Evolutionary conservation across 2,113 vertebrate genomes (phyloP).

Genomic region (Rhea pennata): DNA sequence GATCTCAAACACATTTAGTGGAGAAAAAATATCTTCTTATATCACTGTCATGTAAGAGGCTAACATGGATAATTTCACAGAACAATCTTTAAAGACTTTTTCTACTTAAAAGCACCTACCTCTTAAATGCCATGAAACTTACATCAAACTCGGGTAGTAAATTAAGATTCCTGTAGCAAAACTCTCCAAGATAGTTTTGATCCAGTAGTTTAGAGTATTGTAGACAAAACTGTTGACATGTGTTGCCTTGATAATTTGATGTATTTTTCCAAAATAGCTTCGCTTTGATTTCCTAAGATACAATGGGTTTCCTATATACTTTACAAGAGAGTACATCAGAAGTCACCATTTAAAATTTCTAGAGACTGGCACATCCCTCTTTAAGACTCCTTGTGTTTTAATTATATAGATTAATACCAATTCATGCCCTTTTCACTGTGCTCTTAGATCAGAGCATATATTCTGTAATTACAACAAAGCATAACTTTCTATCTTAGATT

Average conservation of each 20-base stretch:
- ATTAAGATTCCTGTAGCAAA: neutral
- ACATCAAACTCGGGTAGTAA: neutral
- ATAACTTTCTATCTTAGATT: neutral
- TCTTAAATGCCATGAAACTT: neutral
- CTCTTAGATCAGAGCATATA: neutral
- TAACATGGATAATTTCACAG: neutral
- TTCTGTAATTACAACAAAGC: constrained; percentile 3
- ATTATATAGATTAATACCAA: constrained; percentile 18
- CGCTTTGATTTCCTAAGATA: constrained; percentile 36
- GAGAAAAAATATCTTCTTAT: neutral
- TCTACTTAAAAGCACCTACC: neutral
- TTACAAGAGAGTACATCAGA: neutral
- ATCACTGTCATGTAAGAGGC: neutral
- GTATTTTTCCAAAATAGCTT: neutral
- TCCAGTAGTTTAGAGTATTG: neutral
- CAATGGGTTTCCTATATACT: neutral
- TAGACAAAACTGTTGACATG: neutral
- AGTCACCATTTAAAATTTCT: constrained; percentile 4
- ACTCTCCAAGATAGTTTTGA: neutral
- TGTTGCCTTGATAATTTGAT: neutral
- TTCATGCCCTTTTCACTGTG: constrained; percentile 19
- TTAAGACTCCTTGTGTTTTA: neutral
- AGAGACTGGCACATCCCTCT: constrained; percentile 12
- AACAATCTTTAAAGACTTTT: neutral
- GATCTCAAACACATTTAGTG: neutral